Base-by-base conservation (phyloP, 2,888 invertebrate species). In the Polyommatus icarus region DNA sequence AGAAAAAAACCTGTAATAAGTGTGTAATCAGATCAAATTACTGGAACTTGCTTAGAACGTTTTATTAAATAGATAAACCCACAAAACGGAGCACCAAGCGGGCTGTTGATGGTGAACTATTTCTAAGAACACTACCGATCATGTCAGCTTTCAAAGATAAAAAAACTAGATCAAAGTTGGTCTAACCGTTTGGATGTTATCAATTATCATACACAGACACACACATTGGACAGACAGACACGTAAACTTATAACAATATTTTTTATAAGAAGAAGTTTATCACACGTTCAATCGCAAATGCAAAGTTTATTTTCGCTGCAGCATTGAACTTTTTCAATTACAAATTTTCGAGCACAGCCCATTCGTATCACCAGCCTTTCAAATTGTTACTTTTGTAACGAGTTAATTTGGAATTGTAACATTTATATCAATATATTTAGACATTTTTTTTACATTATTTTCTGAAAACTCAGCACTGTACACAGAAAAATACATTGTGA, bases 271-370 rank as follows among this genome's bases (percentile, higher is more conserved):
- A 8, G 36, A 36, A 54, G 12, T 15, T 15, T 29, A 29, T 12
- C 12, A 29, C 29, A 67, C 12, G 67, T 67, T 67, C 29, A 4
- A 67, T 67, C 29, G 29, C 6, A 67, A 61, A 24, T 24, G 61
- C 20, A 24, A 61, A 67, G 20, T 5, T 67, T 15, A 29, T 20
- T 12, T 32, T 15, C 29, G 67, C 67, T 67, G 29, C 67, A 32
- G 67, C 29, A 29, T 20, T 67, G 18, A 67, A 67, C 29, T 67
- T 67, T 29, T 32, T 67, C 67, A 67, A 67, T 67, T 32, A 67
- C 67, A 67, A 12, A 67, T 32, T 67, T 32, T 32, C 67, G 29
- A 67, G 67, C 15, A 20, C 20, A 29, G 15, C 24, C 5, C 12
- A 29, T 67, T 29, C 29, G 12, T 67, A 24, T 15, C 29, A 6